phyloP scores from a whole-genome alignment of 2,888 invertebrate genomes.

The Seira musarum region DNA sequence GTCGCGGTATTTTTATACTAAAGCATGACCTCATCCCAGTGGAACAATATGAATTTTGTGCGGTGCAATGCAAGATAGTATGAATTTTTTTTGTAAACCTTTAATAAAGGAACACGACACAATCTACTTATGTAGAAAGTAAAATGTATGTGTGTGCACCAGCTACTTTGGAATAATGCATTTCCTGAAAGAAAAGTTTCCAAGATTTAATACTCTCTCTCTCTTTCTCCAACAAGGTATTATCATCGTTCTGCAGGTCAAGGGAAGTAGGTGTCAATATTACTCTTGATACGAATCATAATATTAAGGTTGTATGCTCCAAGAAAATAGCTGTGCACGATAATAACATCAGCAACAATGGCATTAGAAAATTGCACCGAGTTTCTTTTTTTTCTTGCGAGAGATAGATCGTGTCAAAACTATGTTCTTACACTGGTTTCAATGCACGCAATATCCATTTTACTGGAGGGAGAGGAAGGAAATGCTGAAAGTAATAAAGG shows the following conservation, averaged over 20 bases:
- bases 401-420: constrained; percentile 14
- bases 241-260: constrained; percentile 22
- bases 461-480: neutral
- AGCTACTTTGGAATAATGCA: neutral
- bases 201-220: too few relatives aligned
- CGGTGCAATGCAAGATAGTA: neutral
- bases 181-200: too few relatives aligned
- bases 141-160: too few relatives aligned
- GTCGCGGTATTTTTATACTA: neutral
- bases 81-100: too few relatives aligned
- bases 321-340: constrained; percentile 33
- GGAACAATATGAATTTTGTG: too few relatives aligned
- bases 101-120: too few relatives aligned
- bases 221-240: too few relatives aligned
- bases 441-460: constrained; percentile 7
- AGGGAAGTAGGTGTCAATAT: constrained; percentile 42
- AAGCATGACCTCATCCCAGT: too few relatives aligned
- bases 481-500: constrained; percentile 41
- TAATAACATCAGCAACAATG: constrained; percentile 42
- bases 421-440: too few relatives aligned
- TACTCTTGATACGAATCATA: constrained; percentile 3
- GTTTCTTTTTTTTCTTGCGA: neutral
- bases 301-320: constrained; percentile 20
- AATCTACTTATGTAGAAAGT: too few relatives aligned
- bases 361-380: constrained; percentile 28